These are phyloP conservation scores for Eutolmus rufibarbis DNA, from an alignment of 2,888 invertebrate species.

Conservation along the genomic window DNA sequence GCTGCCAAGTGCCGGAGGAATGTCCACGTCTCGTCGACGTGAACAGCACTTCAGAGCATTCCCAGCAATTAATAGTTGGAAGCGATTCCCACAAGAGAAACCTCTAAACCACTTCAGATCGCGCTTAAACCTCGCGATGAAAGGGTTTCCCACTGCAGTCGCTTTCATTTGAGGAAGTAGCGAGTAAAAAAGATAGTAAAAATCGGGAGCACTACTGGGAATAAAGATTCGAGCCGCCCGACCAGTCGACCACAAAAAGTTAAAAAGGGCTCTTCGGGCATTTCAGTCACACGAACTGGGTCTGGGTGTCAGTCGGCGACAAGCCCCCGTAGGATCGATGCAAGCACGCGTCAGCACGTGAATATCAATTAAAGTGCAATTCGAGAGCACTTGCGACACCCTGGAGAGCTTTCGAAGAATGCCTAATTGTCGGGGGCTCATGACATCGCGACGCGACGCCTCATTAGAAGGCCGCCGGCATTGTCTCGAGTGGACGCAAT, in stretches of 20 bases:
- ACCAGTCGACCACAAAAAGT: background rate
- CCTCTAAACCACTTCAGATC: background rate
- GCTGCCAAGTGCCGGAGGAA: background rate
- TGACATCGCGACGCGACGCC: background rate
- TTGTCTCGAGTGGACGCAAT: background rate
- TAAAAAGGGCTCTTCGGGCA: background rate
- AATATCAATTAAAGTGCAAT: constrained; percentile 4
- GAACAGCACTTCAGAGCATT: background rate
- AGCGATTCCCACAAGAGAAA: background rate
- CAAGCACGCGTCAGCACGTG: background rate
- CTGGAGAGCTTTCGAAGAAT: constrained; percentile 13
- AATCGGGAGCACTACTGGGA: background rate
- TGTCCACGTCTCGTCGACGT: background rate
- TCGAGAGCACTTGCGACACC: background rate
- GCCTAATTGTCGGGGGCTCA: constrained; percentile 3
- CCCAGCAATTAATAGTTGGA: constrained; percentile 1
- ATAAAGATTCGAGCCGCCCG: background rate
- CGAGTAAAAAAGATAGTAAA: background rate
- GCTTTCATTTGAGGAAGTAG: background rate
- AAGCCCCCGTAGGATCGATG: background rate
- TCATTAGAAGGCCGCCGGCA: background rate
- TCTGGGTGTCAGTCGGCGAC: background rate
- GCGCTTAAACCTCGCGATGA: background rate
- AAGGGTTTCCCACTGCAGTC: constrained; percentile 1
- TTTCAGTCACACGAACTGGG: constrained; percentile 22